These are phyloP conservation scores for Ellobius talpinus DNA, from an alignment of 2,113 vertebrate genomes.

Conservation along the genomic window DNA sequence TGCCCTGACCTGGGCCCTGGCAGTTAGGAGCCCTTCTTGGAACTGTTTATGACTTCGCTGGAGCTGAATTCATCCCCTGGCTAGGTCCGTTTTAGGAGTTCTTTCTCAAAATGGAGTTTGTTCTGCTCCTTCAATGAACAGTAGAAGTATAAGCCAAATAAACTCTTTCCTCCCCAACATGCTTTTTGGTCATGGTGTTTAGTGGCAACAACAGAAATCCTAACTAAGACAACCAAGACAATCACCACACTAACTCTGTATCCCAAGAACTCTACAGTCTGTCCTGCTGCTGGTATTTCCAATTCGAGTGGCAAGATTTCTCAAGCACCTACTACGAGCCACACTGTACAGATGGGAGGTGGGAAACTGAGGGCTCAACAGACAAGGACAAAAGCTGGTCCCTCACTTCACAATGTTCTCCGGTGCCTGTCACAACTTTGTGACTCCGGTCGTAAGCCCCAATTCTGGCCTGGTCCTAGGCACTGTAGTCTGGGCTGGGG, in stretches of 20 bases:
- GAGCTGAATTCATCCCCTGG: too few species aligned
- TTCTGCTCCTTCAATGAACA: too few species aligned
- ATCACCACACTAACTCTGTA: background rate
- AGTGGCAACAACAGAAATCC: background rate
- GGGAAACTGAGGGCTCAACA: background rate
- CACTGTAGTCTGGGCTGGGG: background rate
- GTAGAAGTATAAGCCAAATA: background rate
- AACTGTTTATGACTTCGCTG: too few species aligned
- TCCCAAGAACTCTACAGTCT: background rate
- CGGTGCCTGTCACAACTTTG: background rate
- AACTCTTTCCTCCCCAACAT: background rate
- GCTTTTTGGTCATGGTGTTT: background rate
- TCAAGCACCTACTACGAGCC: background rate
- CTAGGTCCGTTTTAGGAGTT: too few species aligned
- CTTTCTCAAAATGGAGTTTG: too few species aligned
- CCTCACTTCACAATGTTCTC: background rate
- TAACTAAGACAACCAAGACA: background rate
- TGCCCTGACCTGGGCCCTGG: too few species aligned
- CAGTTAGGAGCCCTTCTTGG: too few species aligned
- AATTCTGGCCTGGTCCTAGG: background rate
- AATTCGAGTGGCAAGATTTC: background rate
- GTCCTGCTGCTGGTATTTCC: background rate
- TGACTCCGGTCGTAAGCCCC: too few species aligned
- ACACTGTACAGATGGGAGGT: too few species aligned
- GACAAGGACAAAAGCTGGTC: background rate